Percentiles rank a stretch among this genome's conserved stretches.
phyloP scores from a whole-genome alignment of 2,113 vertebrate genomes.

The Antidorcas marsupialis region DNA sequence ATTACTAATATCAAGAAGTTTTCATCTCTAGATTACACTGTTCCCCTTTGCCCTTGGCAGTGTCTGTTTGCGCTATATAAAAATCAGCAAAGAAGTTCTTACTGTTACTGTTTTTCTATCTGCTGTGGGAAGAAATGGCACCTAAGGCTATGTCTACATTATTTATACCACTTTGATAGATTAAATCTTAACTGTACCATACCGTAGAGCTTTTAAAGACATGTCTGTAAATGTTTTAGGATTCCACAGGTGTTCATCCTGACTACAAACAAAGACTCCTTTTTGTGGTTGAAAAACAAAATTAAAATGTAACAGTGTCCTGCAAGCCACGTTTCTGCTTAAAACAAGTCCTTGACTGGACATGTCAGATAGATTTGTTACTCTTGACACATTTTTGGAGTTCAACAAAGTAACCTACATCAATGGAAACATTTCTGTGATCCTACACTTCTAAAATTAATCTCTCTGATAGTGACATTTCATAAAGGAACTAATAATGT shows the following conservation, averaged over 20 bases:
- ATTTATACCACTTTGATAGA: slow-evolving; percentile 83
- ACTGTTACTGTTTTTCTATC: slow-evolving; percentile 57
- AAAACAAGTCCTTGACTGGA: slow-evolving; percentile 75
- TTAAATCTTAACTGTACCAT: slow-evolving; percentile 81
- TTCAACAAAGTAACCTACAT: slow-evolving; percentile 34
- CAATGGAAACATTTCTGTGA: slow-evolving; percentile 25
- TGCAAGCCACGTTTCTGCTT: slow-evolving; percentile 70
- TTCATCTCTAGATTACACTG: slow-evolving; percentile 30
- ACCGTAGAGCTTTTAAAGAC: slow-evolving; percentile 78
- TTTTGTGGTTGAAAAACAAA: slow-evolving; percentile 73
- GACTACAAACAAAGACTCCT: slow-evolving; percentile 79
- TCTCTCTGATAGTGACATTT: slow-evolving; percentile 27
- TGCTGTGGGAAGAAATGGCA: slow-evolving; percentile 74
- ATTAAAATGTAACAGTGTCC: slow-evolving; percentile 71
- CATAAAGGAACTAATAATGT: slow-evolving; percentile 36
- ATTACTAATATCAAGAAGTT: slow-evolving; percentile 48
- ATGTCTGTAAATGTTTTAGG: slow-evolving; percentile 78
- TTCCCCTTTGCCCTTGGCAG: slow-evolving; percentile 41
- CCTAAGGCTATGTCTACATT: slow-evolving; percentile 82
- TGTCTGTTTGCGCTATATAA: slow-evolving; percentile 54
- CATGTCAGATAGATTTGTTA: slow-evolving; percentile 75
- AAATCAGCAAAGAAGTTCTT: slow-evolving; percentile 59
- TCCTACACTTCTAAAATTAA: slow-evolving; percentile 46
- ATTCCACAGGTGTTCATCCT: slow-evolving; percentile 84
- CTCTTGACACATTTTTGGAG: slow-evolving; percentile 69